Percentiles rank a stretch among this genome's conserved stretches.
phyloP scores from a whole-genome alignment of 2,888 invertebrate species.

The Philhelius pedissequus region DNA sequence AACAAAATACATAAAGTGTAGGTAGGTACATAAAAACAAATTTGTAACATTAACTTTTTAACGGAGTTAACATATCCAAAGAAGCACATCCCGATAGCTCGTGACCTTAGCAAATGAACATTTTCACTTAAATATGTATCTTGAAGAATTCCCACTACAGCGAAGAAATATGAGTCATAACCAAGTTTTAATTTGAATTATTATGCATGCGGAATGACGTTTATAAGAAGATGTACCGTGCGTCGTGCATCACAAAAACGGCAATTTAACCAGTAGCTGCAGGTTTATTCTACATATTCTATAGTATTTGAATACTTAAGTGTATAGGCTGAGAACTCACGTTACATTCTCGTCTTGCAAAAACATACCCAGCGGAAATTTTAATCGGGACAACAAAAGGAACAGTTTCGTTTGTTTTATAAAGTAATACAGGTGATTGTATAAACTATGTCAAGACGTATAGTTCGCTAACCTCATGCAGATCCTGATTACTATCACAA shows the following conservation, averaged over 20 bases:
- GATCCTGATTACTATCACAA: slow-evolving; percentile 37
- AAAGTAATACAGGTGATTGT: neutral
- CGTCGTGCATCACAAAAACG: slow-evolving; percentile 1
- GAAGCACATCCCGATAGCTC: neutral
- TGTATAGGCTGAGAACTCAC: neutral
- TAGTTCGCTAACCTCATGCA: slow-evolving; percentile 54
- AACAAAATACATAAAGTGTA: too few species aligned
- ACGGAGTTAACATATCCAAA: neutral
- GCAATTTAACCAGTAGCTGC: slow-evolving; percentile 16
- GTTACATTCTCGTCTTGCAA: slow-evolving; percentile 13
- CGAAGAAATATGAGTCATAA: slow-evolving; percentile 29
- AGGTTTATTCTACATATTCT: neutral
- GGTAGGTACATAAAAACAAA: neutral
- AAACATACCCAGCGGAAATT: neutral
- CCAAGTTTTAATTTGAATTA: neutral
- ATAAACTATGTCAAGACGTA: slow-evolving; percentile 46
- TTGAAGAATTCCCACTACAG: neutral
- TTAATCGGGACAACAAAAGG: neutral
- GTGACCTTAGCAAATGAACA: neutral
- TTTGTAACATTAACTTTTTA: neutral
- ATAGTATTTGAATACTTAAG: slow-evolving; percentile 27
- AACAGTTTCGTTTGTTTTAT: neutral
- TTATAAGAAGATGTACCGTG: neutral
- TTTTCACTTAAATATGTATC: slow-evolving; percentile 1
- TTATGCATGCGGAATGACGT: slow-evolving; percentile 27